Percentiles rank a stretch among this genome's conserved stretches.
Conservation (phyloP, 2,113 vertebrate species). For the Bubo blakistoni region DNA sequence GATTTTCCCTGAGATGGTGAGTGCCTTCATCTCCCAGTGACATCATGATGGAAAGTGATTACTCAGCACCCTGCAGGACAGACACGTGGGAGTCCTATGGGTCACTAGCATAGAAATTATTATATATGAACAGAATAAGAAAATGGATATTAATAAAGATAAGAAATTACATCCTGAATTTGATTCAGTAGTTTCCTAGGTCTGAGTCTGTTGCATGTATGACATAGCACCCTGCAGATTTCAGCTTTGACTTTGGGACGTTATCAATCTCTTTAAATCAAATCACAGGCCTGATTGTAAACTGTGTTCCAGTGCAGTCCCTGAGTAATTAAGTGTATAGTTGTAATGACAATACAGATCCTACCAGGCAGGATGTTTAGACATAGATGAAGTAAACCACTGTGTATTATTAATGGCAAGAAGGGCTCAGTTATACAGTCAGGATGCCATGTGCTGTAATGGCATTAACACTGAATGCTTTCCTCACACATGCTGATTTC, state of each 20-base stretch:
- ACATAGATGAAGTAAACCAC: background rate
- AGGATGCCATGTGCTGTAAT: background rate
- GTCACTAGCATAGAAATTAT: background rate
- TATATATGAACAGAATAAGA: background rate
- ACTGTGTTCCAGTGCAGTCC: background rate
- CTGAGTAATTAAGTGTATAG: background rate
- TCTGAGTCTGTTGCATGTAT: background rate
- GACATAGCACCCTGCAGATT: background rate
- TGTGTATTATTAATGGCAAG: background rate
- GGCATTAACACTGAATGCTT: background rate
- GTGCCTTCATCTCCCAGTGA: background rate
- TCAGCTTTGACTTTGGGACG: background rate
- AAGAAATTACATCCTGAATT: background rate
- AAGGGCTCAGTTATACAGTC: background rate
- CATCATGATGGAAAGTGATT: background rate
- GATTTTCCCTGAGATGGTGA: background rate
- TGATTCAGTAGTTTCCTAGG: background rate
- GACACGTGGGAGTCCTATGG: background rate
- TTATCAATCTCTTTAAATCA: background rate
- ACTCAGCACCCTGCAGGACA: background rate
- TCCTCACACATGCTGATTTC: background rate
- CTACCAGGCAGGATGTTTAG: background rate
- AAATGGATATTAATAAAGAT: background rate
- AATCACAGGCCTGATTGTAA: background rate
- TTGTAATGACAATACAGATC: background rate